phyloP scores from a whole-genome alignment of 2,797 vertebrate genomes.

The Etheostoma perlongum region DNA sequence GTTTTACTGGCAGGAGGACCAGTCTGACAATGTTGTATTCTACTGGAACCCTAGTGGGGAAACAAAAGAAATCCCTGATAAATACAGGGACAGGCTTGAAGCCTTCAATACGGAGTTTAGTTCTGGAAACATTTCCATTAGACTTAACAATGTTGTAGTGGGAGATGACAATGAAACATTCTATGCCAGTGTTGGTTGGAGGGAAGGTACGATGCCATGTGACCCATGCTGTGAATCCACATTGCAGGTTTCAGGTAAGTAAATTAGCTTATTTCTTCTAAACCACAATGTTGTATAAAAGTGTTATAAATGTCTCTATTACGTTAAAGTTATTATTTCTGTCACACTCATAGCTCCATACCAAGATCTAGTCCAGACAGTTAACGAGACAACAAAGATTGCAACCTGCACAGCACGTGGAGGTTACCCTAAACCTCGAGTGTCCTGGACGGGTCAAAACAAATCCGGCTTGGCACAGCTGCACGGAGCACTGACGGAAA shows the following conservation, averaged over 20 bases:
- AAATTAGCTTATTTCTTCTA: not conserved
- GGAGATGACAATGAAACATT: too few relatives aligned
- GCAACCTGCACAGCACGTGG: not conserved
- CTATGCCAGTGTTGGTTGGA: too few relatives aligned
- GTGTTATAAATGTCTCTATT: not conserved
- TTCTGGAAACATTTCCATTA: too few relatives aligned
- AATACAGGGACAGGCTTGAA: too few relatives aligned
- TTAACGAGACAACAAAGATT: not conserved
- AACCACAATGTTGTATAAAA: not conserved
- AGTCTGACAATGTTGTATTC: too few relatives aligned
- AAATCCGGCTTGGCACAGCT: not conserved
- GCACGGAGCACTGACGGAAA: not conserved
- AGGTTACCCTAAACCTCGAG: not conserved
- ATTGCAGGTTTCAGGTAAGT: not conserved
- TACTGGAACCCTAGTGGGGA: too few relatives aligned
- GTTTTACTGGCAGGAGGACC: too few relatives aligned
- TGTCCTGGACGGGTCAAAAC: not conserved
- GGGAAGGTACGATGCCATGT: too few relatives aligned
- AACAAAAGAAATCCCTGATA: too few relatives aligned
- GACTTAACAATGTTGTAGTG: too few relatives aligned
- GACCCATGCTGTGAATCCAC: too few relatives aligned
- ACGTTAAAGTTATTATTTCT: not conserved
- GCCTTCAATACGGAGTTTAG: too few relatives aligned
- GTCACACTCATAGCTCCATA: constrained; percentile 1
- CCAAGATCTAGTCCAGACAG: not conserved